These are phyloP conservation scores for Lutraria rhynchaena DNA, from an alignment of 1,140 invertebrate genomes.

Conservation along the genomic window DNA sequence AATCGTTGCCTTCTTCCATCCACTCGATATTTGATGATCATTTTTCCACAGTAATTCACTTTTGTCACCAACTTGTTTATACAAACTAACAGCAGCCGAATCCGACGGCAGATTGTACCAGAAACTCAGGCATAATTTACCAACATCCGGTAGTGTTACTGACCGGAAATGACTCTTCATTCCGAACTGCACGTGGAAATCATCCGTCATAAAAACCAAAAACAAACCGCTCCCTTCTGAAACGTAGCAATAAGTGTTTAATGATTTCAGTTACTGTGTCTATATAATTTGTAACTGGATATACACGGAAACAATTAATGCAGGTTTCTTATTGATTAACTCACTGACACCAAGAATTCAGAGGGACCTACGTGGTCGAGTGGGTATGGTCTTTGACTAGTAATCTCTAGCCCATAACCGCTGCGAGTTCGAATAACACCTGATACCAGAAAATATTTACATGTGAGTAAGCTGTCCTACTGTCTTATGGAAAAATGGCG, in stretches of 20 bases:
- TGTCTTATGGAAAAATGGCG: no score
- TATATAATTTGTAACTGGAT: no score
- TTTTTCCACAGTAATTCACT: constrained; percentile 1
- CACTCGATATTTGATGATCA: neutral
- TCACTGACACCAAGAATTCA: no score
- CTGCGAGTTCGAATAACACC: no score
- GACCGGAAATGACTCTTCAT: constrained; percentile 5
- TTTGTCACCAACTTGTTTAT: neutral
- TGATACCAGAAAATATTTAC: no score
- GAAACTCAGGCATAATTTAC: constrained; percentile 31
- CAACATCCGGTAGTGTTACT: neutral
- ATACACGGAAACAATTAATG: no score
- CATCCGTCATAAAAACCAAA: constrained; percentile 27
- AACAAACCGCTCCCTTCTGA: constrained; percentile 30
- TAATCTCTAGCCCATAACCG: no score
- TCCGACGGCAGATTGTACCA: constrained; percentile 44
- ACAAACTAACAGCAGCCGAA: neutral
- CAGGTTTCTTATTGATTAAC: no score
- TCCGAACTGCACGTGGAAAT: constrained; percentile 17
- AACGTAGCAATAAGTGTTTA: neutral
- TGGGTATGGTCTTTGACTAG: no score
- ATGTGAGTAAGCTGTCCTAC: no score
- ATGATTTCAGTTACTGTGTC: no score
- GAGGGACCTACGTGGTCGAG: no score
- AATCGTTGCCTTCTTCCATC: constrained; percentile 33